Evolutionary conservation across 2,113 vertebrate genomes (phyloP).

Genomic region (Panurus biarmicus): DNA sequence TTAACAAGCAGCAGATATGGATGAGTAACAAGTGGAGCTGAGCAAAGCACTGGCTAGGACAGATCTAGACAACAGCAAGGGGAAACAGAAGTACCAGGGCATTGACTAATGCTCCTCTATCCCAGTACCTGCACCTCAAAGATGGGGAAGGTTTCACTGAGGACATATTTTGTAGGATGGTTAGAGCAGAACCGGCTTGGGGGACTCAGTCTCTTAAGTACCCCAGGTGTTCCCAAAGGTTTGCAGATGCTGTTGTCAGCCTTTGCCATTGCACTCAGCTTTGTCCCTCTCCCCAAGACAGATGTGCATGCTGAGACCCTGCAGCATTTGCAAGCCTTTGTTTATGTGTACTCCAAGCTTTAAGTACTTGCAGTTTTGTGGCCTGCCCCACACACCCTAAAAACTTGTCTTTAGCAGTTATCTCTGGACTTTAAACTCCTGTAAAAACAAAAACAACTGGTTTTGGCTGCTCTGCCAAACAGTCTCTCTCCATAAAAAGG

Average conservation of each 20-base stretch:
- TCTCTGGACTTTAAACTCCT: constrained; percentile 67
- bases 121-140: neutral
- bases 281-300: neutral
- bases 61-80: neutral
- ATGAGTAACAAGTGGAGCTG: neutral
- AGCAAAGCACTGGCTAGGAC: neutral
- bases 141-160: neutral
- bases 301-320: neutral
- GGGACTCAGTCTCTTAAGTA: neutral
- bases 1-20: neutral
- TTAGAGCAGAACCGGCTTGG: neutral
- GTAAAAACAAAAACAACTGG: constrained; percentile 69
- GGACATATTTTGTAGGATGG: neutral
- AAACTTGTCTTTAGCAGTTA: constrained; percentile 58
- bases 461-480: constrained; percentile 47
- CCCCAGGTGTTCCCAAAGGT: neutral
- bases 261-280: neutral
- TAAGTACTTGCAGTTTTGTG: constrained; percentile 56
- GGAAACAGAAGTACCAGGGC: neutral
- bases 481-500: constrained; percentile 60
- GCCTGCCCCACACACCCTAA: constrained; percentile 49
- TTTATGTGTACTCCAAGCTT: constrained; percentile 38
- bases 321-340: neutral
- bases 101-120: neutral
- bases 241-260: neutral